A percentile compares a stretch with the other conserved stretches of the same genome.
Conservation (phyloP, 37 sponge, comb jelly and placozoan species). For the Crambe crambe region DNA sequence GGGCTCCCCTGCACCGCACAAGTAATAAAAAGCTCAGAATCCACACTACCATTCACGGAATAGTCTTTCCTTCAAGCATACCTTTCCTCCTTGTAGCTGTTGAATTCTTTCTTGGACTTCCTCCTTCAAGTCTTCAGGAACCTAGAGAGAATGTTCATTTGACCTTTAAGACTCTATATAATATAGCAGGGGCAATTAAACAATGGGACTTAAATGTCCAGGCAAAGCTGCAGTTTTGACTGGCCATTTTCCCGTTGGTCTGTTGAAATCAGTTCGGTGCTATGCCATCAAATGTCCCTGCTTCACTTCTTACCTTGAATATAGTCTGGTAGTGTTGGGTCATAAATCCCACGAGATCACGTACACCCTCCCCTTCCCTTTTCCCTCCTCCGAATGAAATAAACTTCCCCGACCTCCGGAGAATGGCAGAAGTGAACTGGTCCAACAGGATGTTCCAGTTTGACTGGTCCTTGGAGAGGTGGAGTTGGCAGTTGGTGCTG, state of each 20-base stretch:
- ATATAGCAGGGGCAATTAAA: too few relatives aligned
- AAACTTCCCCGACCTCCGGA: background rate
- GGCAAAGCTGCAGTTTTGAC: too few relatives aligned
- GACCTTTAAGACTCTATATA: too few relatives aligned
- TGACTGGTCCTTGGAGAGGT: constrained; percentile 16
- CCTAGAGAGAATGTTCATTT: constrained; percentile 8
- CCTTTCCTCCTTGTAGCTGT: constrained; percentile 22
- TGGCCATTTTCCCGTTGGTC: too few relatives aligned
- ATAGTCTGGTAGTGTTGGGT: constrained; percentile 50
- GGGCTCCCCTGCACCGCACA: background rate
- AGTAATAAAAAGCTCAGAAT: background rate
- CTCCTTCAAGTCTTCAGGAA: constrained; percentile 44
- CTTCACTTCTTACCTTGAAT: constrained; percentile 33
- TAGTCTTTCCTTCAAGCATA: background rate
- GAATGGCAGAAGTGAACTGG: constrained; percentile 18
- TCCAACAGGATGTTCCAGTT: constrained; percentile 52
- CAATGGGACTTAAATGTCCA: too few relatives aligned
- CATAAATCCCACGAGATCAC: constrained; percentile 48
- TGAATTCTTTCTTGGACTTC: constrained; percentile 44
- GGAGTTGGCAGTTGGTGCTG: constrained; percentile 30
- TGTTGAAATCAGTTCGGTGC: too few relatives aligned
- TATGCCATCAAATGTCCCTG: too few relatives aligned
- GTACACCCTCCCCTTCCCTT: background rate
- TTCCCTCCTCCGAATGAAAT: background rate
- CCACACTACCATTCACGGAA: background rate